phyloP scores from a whole-genome alignment of 2,888 invertebrate genomes.

The Desoria tigrina region DNA sequence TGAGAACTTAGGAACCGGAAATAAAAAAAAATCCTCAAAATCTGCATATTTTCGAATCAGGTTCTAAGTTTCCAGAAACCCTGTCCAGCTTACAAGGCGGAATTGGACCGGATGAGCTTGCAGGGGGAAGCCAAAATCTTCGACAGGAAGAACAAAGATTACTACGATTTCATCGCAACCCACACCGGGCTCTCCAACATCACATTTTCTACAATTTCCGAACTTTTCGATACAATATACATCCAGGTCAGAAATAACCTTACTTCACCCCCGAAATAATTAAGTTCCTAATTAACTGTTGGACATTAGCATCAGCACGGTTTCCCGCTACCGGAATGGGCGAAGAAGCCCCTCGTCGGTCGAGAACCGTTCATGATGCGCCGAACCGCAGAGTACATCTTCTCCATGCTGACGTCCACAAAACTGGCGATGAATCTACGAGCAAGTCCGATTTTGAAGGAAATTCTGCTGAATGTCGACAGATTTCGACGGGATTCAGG shows the following conservation, averaged over 20 bases:
- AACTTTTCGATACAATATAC: slow-evolving; percentile 9
- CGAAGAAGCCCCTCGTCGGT: background rate
- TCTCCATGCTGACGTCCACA: background rate
- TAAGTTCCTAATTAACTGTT: no score
- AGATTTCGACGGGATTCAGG: background rate
- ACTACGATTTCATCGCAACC: slow-evolving; percentile 1
- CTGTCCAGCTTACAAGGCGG: no score
- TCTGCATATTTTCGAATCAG: no score
- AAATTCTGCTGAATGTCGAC: slow-evolving; percentile 11
- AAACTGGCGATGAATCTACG: background rate
- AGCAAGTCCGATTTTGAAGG: background rate
- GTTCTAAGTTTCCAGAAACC: no score
- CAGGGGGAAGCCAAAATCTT: background rate
- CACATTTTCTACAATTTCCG: background rate
- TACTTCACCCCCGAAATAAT: no score
- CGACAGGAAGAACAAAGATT: background rate
- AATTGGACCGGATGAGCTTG: no score
- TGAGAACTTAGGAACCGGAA: no score
- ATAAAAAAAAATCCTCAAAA: no score
- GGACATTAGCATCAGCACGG: slow-evolving; percentile 1
- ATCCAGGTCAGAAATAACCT: slow-evolving; percentile 13
- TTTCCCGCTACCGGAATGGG: background rate
- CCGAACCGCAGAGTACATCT: background rate
- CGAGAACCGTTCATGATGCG: background rate
- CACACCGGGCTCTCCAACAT: slow-evolving; percentile 1